Evolutionary conservation across 2,888 invertebrate species (phyloP).

Genomic region (Drosophila formosana): DNA sequence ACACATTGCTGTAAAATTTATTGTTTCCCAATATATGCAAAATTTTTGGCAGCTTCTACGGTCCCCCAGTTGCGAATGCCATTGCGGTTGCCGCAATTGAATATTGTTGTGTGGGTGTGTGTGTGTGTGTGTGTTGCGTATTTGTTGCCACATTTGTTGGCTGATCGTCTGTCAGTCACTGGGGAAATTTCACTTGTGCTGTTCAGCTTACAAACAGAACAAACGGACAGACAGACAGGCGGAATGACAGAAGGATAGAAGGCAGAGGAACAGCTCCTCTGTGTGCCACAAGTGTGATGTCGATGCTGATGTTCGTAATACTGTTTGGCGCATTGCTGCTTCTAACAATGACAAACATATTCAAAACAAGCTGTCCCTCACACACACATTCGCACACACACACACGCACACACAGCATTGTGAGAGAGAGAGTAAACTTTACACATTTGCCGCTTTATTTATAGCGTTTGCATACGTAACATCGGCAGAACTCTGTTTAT

Average conservation of each 20-base stretch:
- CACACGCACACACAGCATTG: slow-evolving; percentile 11
- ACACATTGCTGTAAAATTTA: slow-evolving; percentile 69
- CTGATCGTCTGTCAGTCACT: slow-evolving; percentile 76
- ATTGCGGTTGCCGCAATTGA: slow-evolving; percentile 74
- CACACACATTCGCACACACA: slow-evolving; percentile 16
- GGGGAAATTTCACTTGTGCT: slow-evolving; percentile 72
- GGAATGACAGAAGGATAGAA: not conserved
- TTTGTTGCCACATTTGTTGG: slow-evolving; percentile 56
- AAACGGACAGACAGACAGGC: slow-evolving; percentile 28
- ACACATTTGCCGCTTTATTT: slow-evolving; percentile 73
- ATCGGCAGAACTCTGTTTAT: slow-evolving; percentile 23
- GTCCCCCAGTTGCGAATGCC: slow-evolving; percentile 45
- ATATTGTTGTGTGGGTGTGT: slow-evolving; percentile 38
- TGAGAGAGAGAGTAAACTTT: slow-evolving; percentile 60
- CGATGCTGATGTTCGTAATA: slow-evolving; percentile 61
- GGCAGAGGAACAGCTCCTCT: slow-evolving; percentile 31
- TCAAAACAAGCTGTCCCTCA: slow-evolving; percentile 52
- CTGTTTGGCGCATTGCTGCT: slow-evolving; percentile 58
- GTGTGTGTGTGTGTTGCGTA: slow-evolving; percentile 14
- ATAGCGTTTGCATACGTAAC: slow-evolving; percentile 50
- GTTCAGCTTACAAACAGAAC: slow-evolving; percentile 35
- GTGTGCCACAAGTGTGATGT: slow-evolving; percentile 52
- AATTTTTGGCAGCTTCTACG: slow-evolving; percentile 56
- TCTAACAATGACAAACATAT: slow-evolving; percentile 74
- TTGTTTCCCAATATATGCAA: slow-evolving; percentile 80